Conservation (phyloP, 2,113 vertebrate species). For the Telmatochromis sp. region DNA sequence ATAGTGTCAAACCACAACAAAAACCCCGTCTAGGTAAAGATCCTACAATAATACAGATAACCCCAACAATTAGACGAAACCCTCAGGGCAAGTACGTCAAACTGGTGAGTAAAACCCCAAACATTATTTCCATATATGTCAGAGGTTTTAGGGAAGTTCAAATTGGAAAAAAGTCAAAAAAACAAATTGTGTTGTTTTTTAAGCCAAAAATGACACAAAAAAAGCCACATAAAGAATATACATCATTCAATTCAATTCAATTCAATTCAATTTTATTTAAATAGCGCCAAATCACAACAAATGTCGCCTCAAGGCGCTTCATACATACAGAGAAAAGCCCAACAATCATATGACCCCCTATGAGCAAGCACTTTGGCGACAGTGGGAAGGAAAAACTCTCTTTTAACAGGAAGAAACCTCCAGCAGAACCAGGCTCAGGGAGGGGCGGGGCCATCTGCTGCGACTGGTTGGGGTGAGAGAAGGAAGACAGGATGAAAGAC, state of each 20-base stretch:
- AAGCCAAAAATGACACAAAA: neutral
- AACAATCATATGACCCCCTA: too few species aligned
- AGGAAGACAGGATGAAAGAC: too few species aligned
- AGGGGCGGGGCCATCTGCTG: too few species aligned
- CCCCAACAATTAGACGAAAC: neutral
- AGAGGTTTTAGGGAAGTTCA: neutral
- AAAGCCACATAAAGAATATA: neutral
- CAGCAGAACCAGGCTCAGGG: too few species aligned
- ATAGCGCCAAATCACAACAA: too few species aligned
- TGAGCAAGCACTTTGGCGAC: too few species aligned
- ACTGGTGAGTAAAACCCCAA: neutral
- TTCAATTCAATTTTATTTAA: too few species aligned
- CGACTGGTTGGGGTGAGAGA: too few species aligned
- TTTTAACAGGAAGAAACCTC: too few species aligned
- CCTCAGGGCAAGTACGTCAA: neutral
- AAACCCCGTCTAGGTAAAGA: neutral
- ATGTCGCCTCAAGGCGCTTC: too few species aligned
- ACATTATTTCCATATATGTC: neutral
- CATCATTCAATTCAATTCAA: neutral
- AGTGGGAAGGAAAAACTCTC: too few species aligned
- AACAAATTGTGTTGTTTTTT: neutral
- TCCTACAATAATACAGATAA: neutral
- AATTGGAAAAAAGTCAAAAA: neutral
- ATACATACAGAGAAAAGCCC: too few species aligned
- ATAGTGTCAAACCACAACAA: neutral